A percentile compares a stretch with the other conserved stretches of the same genome.
These are phyloP conservation scores for Isoperla grammatica DNA, from an alignment of 2,888 invertebrate species.

Conservation along the genomic window DNA sequence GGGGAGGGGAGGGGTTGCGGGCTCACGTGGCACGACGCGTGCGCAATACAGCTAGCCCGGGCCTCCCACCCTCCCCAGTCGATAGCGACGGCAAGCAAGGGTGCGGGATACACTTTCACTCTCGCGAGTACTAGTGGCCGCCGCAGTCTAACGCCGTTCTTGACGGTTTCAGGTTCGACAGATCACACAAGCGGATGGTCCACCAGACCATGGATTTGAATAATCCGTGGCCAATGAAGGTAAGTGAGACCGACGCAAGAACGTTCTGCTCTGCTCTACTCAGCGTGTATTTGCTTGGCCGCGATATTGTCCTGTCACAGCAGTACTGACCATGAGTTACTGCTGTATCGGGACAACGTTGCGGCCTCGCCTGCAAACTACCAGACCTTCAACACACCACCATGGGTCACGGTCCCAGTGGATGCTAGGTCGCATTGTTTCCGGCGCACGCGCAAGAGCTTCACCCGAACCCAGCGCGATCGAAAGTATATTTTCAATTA, in stretches of 20 bases:
- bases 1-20: conserved; percentile 41
- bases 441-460: no score
- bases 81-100: conserved; percentile 43
- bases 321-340: conserved; percentile 77
- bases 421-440: no score
- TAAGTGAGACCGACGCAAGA: conserved; percentile 33
- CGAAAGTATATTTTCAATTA: no score
- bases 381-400: no score
- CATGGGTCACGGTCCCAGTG: no score
- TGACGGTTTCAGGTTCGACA: conserved; percentile 11
- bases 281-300: conserved; percentile 43
- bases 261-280: neutral
- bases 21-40: conserved; percentile 52
- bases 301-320: conserved; percentile 98
- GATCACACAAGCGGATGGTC: conserved; percentile 24
- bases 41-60: conserved; percentile 40
- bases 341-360: conserved; percentile 91
- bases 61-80: conserved; percentile 32
- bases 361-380: conserved; percentile 17
- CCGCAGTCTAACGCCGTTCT: neutral
- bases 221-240: conserved; percentile 44
- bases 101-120: conserved; percentile 36
- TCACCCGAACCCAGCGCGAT: no score
- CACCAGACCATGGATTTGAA: conserved; percentile 40
- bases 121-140: neutral